These are phyloP conservation scores for Linurgus olivaceus DNA, from an alignment of 2,797 vertebrate species.

Conservation along the genomic window DNA sequence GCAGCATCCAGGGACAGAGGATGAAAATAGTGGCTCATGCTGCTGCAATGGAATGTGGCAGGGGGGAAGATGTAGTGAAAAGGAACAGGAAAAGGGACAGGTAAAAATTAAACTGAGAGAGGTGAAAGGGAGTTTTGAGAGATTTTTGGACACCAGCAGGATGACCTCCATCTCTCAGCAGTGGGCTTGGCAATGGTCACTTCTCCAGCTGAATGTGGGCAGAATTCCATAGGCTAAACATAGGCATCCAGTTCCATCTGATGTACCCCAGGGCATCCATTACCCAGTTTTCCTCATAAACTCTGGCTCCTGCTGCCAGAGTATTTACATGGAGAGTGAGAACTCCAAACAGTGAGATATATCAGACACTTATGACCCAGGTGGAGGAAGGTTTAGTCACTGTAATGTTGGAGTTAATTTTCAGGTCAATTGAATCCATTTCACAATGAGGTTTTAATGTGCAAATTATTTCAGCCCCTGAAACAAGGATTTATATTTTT, in stretches of 20 bases:
- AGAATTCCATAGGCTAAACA: background rate
- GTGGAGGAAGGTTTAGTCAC: background rate
- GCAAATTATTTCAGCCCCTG: background rate
- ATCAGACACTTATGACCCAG: background rate
- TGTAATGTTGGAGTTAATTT: background rate
- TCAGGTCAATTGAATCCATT: background rate
- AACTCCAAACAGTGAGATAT: background rate
- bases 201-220: background rate
- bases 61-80: background rate
- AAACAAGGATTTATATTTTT: background rate
- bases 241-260: background rate
- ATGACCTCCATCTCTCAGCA: rapidly evolving
- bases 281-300: background rate
- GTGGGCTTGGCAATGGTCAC: background rate
- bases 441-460: background rate
- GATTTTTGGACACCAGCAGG: background rate
- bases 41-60: background rate
- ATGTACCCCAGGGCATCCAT: background rate
- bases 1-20: background rate
- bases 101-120: background rate
- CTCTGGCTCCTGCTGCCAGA: background rate
- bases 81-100: background rate
- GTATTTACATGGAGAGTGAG: background rate
- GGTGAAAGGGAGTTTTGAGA: background rate
- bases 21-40: background rate